Percentiles rank a stretch among this genome's conserved stretches.
phyloP scores from a whole-genome alignment of 1,140 invertebrate species.

The Acyrthosiphon pisum region DNA sequence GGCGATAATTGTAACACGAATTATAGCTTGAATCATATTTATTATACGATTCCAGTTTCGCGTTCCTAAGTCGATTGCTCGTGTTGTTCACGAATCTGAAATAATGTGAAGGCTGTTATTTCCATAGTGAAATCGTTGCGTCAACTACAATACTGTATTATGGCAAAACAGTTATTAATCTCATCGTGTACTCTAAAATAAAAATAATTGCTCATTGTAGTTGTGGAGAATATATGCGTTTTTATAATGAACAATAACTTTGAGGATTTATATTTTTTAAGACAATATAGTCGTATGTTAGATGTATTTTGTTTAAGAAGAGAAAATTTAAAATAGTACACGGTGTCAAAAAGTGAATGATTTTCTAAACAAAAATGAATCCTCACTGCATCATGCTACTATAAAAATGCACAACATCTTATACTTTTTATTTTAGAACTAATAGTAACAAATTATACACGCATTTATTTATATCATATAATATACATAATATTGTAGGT shows the following conservation, averaged over 20 bases:
- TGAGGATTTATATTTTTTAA: not conserved
- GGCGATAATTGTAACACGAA: not conserved
- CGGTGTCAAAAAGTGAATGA: not conserved
- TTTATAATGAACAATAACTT: not conserved
- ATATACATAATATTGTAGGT: too few species aligned
- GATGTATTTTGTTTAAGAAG: not conserved
- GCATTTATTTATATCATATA: not conserved
- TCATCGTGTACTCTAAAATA: not conserved
- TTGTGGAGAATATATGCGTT: not conserved
- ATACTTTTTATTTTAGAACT: too few species aligned
- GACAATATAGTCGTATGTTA: not conserved
- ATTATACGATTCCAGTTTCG: not conserved
- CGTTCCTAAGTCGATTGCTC: not conserved
- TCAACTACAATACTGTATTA: not conserved
- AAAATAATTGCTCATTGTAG: not conserved
- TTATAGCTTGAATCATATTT: not conserved
- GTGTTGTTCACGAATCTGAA: not conserved
- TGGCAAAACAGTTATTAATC: not conserved
- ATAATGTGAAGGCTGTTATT: slow-evolving; percentile 2
- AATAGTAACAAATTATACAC: not conserved
- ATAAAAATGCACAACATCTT: not conserved
- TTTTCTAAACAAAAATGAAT: not conserved
- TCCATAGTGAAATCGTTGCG: not conserved
- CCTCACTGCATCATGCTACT: not conserved
- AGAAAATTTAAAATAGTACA: not conserved